phyloP scores from a whole-genome alignment of 2,888 invertebrate species.

The Leptinotarsa rubiginosa region DNA sequence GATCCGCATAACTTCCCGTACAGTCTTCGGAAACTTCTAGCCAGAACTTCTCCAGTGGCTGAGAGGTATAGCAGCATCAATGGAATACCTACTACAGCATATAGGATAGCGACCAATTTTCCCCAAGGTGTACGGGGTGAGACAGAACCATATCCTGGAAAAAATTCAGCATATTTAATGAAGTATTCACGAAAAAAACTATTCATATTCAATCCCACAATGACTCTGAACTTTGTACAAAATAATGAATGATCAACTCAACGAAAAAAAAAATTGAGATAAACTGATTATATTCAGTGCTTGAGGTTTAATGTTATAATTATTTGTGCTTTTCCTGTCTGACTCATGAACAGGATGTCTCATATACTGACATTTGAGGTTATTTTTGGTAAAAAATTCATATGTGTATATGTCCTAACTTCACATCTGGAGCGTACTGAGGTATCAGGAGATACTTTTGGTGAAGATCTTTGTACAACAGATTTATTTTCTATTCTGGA shows the following conservation, averaged over 20 bases:
- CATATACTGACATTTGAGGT: no score
- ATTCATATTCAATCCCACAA: background rate
- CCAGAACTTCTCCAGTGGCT: constrained; percentile 86
- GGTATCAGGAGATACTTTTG: no score
- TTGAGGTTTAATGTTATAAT: no score
- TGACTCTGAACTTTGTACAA: background rate
- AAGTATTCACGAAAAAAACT: background rate
- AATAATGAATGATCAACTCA: background rate
- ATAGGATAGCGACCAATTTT: constrained; percentile 83
- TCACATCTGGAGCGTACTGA: no score
- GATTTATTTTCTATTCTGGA: no score
- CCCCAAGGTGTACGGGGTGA: constrained; percentile 85
- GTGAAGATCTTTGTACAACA: no score
- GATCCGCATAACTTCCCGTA: constrained; percentile 73
- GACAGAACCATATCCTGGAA: constrained; percentile 85
- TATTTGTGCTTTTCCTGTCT: no score
- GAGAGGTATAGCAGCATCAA: constrained; percentile 89
- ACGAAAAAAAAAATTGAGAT: no score
- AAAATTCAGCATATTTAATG: background rate
- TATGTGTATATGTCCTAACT: no score
- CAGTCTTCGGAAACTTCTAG: constrained; percentile 67
- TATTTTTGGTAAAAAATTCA: no score
- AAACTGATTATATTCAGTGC: no score
- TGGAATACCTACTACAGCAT: constrained; percentile 89
- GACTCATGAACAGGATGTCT: no score